Evolutionary conservation across 2,113 vertebrate genomes (phyloP), one percentile per base, ranked within the genome.

Genomic region (Periophthalmus modestus): DNA sequence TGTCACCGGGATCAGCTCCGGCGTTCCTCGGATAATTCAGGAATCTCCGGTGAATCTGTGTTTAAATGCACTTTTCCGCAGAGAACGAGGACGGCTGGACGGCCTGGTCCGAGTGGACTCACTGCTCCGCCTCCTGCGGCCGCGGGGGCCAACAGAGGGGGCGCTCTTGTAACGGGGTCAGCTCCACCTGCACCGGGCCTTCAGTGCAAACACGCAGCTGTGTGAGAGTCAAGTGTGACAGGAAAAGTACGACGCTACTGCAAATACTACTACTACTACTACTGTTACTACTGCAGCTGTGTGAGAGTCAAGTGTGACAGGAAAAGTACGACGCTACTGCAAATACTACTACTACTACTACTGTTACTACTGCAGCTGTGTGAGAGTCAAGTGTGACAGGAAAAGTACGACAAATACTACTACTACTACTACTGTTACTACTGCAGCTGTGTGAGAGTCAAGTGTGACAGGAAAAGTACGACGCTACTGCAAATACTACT

Each of bases 21-120:
- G 3, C 1, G 52, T n/a, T 7, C 19, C 18, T 7, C 52, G 1
- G 1, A 7, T n/a, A 9, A 55, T n/a, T 55, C 52, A 9, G 19
- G 19, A 21, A 10, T 9, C 12, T 28, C 5, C 2, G 10, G 28
- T 28, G 23, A 5, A 23, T 13, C 11, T 0, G 3, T 2, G 18
- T 47, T 39, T 3, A 47, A 21, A 47, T 14, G 5, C 33, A 4
- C 34, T 65, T 39, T 34, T 18, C 9, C 18, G 10, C 71, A n/a
- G 95, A 95, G 43, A 80, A 92, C 0, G 94, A 95, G 50, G 94
- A 96, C 0, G 96, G 95, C 72, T 99, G 98, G 98, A 99, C 98
- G 24, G 96, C 95, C 0, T 99, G 98, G 98, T 96, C 98, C 0
- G 97, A 99, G 75, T 99, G 98, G 98, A 99, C 98, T 0, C 89